Evolutionary conservation across 2,888 invertebrate genomes (phyloP).

Genomic region (Cistogaster globosa): DNA sequence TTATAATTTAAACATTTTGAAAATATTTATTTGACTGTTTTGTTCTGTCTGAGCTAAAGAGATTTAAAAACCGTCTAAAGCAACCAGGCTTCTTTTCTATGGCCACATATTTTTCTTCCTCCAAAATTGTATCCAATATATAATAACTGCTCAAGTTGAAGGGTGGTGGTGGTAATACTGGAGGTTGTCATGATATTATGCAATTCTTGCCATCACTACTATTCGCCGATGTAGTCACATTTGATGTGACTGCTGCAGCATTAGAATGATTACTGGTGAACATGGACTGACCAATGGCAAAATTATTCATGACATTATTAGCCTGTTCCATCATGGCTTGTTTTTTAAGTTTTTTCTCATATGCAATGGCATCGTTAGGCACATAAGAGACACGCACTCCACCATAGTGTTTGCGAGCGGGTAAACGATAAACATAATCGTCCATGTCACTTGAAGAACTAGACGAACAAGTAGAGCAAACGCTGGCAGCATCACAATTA

Average conservation of each 20-base stretch:
- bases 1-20: slow-evolving; percentile 68
- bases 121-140: slow-evolving; percentile 79
- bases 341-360: slow-evolving; percentile 87
- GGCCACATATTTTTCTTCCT: slow-evolving; percentile 78
- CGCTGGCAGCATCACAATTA: slow-evolving; percentile 88
- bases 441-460: slow-evolving; percentile 93
- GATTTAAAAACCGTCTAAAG: slow-evolving; percentile 78
- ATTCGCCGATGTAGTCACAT: slow-evolving; percentile 31
- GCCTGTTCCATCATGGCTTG: slow-evolving; percentile 74
- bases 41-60: slow-evolving; percentile 75
- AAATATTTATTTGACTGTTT: slow-evolving; percentile 62
- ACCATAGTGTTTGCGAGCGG: slow-evolving; percentile 91
- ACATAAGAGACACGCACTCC: slow-evolving; percentile 97
- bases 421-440: slow-evolving; percentile 92
- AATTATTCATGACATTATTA: slow-evolving; percentile 45
- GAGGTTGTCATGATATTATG: slow-evolving; percentile 89
- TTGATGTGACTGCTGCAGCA: background rate
- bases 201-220: slow-evolving; percentile 89
- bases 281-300: slow-evolving; percentile 36
- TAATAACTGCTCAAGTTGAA: slow-evolving; percentile 80
- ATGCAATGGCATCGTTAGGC: slow-evolving; percentile 94
- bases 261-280: slow-evolving; percentile 41
- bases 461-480: slow-evolving; percentile 95
- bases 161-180: slow-evolving; percentile 79
- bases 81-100: slow-evolving; percentile 79